These are phyloP conservation scores for Labroides dimidiatus DNA, from an alignment of 2,797 vertebrate species.

Conservation along the genomic window DNA sequence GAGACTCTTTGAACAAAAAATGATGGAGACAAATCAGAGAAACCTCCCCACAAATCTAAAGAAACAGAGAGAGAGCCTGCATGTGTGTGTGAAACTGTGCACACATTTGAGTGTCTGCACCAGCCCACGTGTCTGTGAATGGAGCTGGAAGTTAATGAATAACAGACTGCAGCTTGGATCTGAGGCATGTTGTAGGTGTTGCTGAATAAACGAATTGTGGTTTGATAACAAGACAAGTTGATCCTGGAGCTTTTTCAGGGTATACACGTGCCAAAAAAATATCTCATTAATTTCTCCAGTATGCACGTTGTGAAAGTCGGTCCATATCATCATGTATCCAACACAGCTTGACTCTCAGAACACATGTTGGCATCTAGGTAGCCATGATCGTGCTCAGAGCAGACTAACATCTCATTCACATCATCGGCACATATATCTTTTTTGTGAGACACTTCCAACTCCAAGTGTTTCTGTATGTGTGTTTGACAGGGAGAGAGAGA, in stretches of 20 bases:
- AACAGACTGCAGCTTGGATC: conserved; percentile 63
- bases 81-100: conserved; percentile 9
- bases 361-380: conserved; percentile 38
- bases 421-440: conserved; percentile 40
- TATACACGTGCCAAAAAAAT: conserved; percentile 33
- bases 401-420: conserved; percentile 47
- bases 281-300: conserved; percentile 37
- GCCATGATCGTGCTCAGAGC: conserved; percentile 27
- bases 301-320: conserved; percentile 21
- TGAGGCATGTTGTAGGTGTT: conserved; percentile 63
- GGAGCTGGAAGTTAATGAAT: conserved; percentile 68
- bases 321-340: conserved; percentile 30
- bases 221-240: conserved; percentile 50
- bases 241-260: conserved; percentile 43
- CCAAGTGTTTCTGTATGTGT: conserved; percentile 4
- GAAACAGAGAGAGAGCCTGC: conserved; percentile 12
- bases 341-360: conserved; percentile 26
- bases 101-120: conserved; percentile 43
- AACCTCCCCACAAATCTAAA: conserved; percentile 17
- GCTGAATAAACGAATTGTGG: conserved; percentile 57
- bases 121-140: conserved; percentile 69
- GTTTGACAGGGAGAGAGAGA: conserved; percentile 1
- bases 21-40: conserved; percentile 4
- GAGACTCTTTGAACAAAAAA: conserved; percentile 24
- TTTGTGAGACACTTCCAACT: conserved; percentile 23